Evolutionary conservation across 2,888 invertebrate species (phyloP).

Genomic region (Euproctis similis): DNA sequence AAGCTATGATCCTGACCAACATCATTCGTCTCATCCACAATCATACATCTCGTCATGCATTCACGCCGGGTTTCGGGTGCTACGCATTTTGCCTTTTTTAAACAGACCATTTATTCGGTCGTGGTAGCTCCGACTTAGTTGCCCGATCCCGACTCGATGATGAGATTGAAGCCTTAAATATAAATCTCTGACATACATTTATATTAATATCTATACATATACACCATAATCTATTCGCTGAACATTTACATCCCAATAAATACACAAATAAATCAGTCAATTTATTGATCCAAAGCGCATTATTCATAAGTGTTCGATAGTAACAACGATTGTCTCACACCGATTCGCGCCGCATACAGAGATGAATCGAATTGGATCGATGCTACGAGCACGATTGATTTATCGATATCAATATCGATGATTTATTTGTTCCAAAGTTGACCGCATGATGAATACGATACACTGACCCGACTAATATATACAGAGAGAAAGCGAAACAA

Average conservation of each 20-base stretch:
- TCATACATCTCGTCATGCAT: no score
- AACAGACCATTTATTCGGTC: no score
- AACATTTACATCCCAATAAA: slow-evolving; percentile 7
- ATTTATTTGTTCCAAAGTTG: slow-evolving; percentile 56
- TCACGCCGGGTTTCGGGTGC: no score
- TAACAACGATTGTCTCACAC: slow-evolving; percentile 48
- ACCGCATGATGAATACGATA: slow-evolving; percentile 33
- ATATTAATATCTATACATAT: no score
- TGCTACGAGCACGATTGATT: slow-evolving; percentile 58
- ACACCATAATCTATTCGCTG: not conserved
- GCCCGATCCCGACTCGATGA: no score
- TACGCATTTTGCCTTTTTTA: no score
- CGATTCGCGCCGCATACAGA: slow-evolving; percentile 46
- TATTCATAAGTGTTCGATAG: slow-evolving; percentile 37
- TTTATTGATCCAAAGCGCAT: slow-evolving; percentile 38
- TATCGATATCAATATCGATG: slow-evolving; percentile 49
- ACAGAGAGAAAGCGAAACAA: slow-evolving; percentile 12
- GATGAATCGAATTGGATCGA: slow-evolving; percentile 63
- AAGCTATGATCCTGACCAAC: no score
- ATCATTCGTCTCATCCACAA: no score
- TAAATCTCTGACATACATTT: no score
- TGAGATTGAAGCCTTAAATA: no score
- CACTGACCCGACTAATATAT: slow-evolving; percentile 22
- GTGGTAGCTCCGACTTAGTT: no score
- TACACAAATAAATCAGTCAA: slow-evolving; percentile 29